Evolutionary conservation across 2,113 vertebrate species (phyloP).

Genomic region (Pristiophorus japonicus): DNA sequence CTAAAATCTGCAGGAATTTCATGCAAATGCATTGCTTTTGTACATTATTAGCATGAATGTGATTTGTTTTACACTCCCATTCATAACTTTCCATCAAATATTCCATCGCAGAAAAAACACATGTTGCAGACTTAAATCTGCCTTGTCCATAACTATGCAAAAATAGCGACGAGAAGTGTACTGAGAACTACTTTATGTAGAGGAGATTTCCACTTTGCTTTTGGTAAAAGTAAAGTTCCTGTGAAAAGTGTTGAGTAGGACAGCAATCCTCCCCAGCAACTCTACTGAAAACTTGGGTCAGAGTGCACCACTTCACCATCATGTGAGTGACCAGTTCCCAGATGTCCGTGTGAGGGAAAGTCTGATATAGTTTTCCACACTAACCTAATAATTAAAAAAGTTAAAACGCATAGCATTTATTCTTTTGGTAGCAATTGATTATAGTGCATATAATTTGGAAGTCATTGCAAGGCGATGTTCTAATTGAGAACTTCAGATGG

Average conservation of each 20-base stretch:
- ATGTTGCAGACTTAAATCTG: neutral
- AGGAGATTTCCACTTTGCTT: neutral
- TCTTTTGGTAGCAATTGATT: neutral
- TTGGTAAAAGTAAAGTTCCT: too few species aligned
- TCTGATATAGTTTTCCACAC: neutral
- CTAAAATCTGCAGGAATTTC: neutral
- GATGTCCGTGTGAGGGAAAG: too few species aligned
- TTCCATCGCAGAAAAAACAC: neutral
- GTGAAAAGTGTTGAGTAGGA: too few species aligned
- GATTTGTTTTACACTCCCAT: neutral
- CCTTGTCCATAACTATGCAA: neutral
- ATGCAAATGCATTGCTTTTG: neutral
- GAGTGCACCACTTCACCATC: neutral
- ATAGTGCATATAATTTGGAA: neutral
- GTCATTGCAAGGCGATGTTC: too few species aligned
- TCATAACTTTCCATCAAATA: neutral
- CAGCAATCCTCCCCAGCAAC: too few species aligned
- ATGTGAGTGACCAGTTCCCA: neutral
- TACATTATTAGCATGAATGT: neutral
- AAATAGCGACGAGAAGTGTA: neutral
- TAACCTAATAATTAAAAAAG: neutral
- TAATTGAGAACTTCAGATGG: neutral
- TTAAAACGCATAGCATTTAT: neutral
- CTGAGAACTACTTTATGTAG: neutral
- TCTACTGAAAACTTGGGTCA: neutral